Evolutionary conservation across 2,888 invertebrate genomes (phyloP), one percentile per base, ranked within the genome.

Genomic region (Endotricha flammealis): DNA sequence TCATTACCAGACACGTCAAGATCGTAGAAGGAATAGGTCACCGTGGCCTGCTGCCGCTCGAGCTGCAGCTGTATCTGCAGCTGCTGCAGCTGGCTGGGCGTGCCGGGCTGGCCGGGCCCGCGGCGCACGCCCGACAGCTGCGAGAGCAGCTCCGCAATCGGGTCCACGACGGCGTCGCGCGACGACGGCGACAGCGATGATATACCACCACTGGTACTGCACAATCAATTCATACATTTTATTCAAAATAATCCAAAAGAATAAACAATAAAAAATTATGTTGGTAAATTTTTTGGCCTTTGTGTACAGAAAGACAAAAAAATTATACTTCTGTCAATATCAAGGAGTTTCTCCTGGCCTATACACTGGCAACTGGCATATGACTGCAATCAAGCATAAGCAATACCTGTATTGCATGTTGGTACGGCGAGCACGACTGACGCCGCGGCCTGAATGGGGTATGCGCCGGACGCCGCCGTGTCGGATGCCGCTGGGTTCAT

Each of bases 321-420:
- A n/a, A n/a, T n/a, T n/a, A n/a, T n/a, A n/a, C n/a, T n/a, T n/a
- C n/a, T n/a, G n/a, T n/a, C n/a, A n/a, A n/a, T n/a, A n/a, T n/a
- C n/a, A n/a, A n/a, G n/a, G n/a, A n/a, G n/a, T n/a, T n/a, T n/a
- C n/a, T n/a, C n/a, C n/a, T n/a, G n/a, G n/a, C n/a, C n/a, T n/a
- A n/a, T n/a, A n/a, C n/a, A n/a, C n/a, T n/a, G n/a, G n/a, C n/a
- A n/a, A n/a, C n/a, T n/a, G 9, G 10, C 4, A 23, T 23, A 9
- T 23, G 9, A 22, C 6, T 20, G 23, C 8, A 6, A 17, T 29
- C 14, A 32, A 11, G 17, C 23, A 23, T n/a, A 27, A n/a, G n/a
- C n/a, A n/a, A n/a, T 46, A 92, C 91, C 91, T 92, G 69, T 97
- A 97, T 88, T 97, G 96, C 96, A 97, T 97, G 81, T 97, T 97